phyloP scores from a whole-genome alignment of 2,113 vertebrate genomes.

The Dicrurus megarhynchus region DNA sequence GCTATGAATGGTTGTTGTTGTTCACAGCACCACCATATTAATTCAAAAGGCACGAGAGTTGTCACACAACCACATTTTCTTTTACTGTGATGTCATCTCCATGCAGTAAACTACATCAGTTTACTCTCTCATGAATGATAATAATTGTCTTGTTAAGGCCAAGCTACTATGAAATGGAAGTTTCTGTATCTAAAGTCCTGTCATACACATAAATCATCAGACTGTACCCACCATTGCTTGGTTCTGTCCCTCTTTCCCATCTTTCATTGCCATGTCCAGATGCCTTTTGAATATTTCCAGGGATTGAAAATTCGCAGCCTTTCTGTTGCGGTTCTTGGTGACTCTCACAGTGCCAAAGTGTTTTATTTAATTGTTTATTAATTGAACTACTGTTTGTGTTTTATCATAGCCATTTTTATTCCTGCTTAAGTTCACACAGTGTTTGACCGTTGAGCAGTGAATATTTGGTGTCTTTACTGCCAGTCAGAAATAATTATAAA shows the following conservation, averaged over 20 bases:
- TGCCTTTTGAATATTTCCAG: not conserved
- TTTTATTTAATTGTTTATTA: not conserved
- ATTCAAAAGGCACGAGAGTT: not conserved
- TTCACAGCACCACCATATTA: not conserved
- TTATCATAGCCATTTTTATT: not conserved
- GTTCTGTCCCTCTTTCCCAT: not conserved
- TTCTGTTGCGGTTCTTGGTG: not conserved
- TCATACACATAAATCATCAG: not conserved
- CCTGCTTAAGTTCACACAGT: not conserved
- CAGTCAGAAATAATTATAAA: not conserved
- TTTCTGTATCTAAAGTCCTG: not conserved
- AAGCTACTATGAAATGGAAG: not conserved
- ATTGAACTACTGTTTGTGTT: fast-evolving
- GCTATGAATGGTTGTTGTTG: not conserved
- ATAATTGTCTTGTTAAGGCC: not conserved
- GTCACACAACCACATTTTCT: not conserved
- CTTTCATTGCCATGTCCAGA: not conserved
- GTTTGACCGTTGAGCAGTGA: not conserved
- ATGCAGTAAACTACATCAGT: not conserved
- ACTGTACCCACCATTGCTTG: fast-evolving
- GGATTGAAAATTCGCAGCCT: not conserved
- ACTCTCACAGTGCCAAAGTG: not conserved
- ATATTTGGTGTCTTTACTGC: not conserved
- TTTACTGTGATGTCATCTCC: not conserved
- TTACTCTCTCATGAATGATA: not conserved